These are phyloP conservation scores for Dasyurus viverrinus DNA, from an alignment of 2,113 vertebrate species.

Conservation along the genomic window DNA sequence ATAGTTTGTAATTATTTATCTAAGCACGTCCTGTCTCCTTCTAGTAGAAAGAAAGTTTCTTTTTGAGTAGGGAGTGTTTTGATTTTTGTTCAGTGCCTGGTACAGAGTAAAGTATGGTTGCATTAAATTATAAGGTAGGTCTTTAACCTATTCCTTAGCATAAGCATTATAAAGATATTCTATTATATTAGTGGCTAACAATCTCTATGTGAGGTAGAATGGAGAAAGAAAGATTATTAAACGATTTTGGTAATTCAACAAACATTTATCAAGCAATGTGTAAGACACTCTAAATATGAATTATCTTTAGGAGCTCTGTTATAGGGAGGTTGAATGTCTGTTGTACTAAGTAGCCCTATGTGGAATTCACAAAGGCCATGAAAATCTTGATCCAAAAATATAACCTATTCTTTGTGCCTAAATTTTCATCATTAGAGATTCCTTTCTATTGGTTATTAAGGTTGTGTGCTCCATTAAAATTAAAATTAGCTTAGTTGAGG, in stretches of 20 bases:
- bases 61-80: background rate
- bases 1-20: background rate
- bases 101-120: background rate
- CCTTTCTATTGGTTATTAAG: background rate
- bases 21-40: background rate
- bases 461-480: background rate
- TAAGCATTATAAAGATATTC: background rate
- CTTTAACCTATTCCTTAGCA: background rate
- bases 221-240: background rate
- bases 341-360: background rate
- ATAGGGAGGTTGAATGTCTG: background rate
- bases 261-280: background rate
- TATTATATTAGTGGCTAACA: background rate
- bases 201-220: too few species aligned
- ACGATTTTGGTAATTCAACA: background rate
- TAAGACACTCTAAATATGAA: background rate
- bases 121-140: background rate
- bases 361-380: background rate
- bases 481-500: background rate
- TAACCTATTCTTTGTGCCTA: background rate
- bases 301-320: background rate
- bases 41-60: background rate
- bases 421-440: background rate
- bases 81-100: background rate
- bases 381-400: background rate